Base-by-base conservation (phyloP, 2,888 invertebrate species). In the Pedicia rivosa region DNA sequence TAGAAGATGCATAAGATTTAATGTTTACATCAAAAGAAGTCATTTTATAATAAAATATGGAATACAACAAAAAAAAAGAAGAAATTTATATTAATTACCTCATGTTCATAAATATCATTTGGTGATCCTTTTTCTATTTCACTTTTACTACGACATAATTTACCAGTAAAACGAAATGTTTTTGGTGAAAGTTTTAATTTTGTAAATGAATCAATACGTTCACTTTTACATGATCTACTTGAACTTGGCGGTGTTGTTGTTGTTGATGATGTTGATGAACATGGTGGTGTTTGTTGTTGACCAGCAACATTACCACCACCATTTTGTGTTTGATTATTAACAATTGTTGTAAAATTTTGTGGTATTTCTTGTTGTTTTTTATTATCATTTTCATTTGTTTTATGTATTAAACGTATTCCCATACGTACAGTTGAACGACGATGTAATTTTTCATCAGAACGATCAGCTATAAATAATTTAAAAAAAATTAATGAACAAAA, bases 331-430 rank as follows among this genome's bases (percentile, higher is more conserved):
- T 50, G 50, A 42, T 45, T 51, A 41, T 52, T 52, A 2, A 53
- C 47, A 15, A 50, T 44, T 9, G 53, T 50, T 24, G 55, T 50
- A 39, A 50, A 52, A 27, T 57, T 53, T 37, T 57, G 58, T 6
- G 53, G 49, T 1, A n/a, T n/a, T n/a, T n/a, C n/a, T n/a, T n/a
- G n/a, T n/a, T n/a, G n/a, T n/a, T n/a, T n/a, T n/a, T n/a, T n/a
- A n/a, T n/a, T n/a, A n/a, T n/a, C n/a, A n/a, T n/a, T n/a, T n/a
- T 54, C 53, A 41, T 60, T 58, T 8, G 59, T 55, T 32, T 56
- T 74, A 51, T 86, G 84, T 17, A 86, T 73, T 37, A 87, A 83
- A 5, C 86, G 66, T 40, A 88, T 81, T 20, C 84, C 83, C 82
- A 88, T 86, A 40, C 80, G 72, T 13, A 88, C 83, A 2, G 78